Base-by-base conservation (phyloP, 2,113 vertebrate species). In the Nothobranchius kuhntae region DNA sequence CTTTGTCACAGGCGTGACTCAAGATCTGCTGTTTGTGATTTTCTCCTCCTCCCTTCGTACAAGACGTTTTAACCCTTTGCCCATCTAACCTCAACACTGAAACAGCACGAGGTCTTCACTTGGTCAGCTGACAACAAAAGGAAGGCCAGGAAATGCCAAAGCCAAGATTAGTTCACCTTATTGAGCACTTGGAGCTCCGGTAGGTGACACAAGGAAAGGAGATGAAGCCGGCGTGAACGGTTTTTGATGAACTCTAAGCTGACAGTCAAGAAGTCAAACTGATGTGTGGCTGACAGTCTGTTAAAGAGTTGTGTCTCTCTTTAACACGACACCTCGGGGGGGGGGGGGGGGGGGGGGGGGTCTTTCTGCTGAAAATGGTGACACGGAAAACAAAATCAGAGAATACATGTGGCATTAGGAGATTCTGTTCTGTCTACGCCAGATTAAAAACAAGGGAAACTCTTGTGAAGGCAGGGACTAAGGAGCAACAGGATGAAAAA, bases 91-190 rank as follows among this genome's bases (percentile, higher is more conserved):
- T 40, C 38, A 40, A 40, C 36, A 7, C 38, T 40, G 38, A 40
- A 30, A 40, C 38, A 9, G 6, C 9, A 8, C 38, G 9, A 7
- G 38, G 38, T 40, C 7, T 40, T 40, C 38, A 40, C 38, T 40
- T 40, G 38, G 38, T 40, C 38, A 9, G 38, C 82, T 57, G 17
- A 61, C 64, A 80, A 87, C 82, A 87, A 88, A 56, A 89, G 71
- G 70, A 48, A 75, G 40, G n/a, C n/a, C 26, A 24, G 55, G 54
- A 67, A 62, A 42, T 68, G 60, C 48, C 3, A 70, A 74, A 38
- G 36, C 13, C 6, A 76, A 78, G 74, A 80, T 84, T 85, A 80
- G 75, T 65, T 79, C 53, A 30, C 62, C 6, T 76, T 87, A 90
- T 85, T 78, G 84, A 89, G 77, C 35, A 2, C 74, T 64, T 51